Percentiles rank a stretch among this genome's conserved stretches.
Conservation (phyloP, 2,797 vertebrate genomes). For the Lacerta viridis region DNA sequence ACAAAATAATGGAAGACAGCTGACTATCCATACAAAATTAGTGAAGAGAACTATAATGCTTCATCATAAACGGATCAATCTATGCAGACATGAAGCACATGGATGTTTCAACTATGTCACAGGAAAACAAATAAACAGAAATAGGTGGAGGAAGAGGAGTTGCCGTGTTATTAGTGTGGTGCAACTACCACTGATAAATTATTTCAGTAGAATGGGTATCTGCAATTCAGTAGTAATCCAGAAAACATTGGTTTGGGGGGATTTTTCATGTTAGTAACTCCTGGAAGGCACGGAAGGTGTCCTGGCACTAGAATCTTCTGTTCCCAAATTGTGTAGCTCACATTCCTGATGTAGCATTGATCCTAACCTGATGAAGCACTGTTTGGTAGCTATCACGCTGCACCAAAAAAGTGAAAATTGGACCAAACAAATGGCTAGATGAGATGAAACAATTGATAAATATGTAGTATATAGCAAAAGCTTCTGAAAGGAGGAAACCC, state of each 20-base stretch:
- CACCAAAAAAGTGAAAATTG: neutral
- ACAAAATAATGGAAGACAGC: neutral
- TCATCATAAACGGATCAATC: constrained; percentile 10
- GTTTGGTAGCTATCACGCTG: neutral
- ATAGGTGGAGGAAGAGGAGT: constrained; percentile 13
- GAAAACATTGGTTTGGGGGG: neutral
- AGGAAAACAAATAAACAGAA: neutral
- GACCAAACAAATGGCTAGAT: neutral
- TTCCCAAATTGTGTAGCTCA: neutral
- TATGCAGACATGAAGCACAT: constrained; percentile 20
- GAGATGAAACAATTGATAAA: neutral
- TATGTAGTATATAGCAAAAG: neutral
- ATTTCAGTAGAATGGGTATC: neutral
- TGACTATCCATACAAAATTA: neutral
- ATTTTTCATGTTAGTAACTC: neutral
- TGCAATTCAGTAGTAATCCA: neutral
- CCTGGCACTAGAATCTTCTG: neutral
- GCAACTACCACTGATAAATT: neutral
- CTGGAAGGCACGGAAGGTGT: neutral
- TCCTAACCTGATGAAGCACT: neutral
- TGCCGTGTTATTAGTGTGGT: neutral
- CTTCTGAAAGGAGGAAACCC: constrained; percentile 19
- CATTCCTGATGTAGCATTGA: neutral
- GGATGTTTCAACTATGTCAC: neutral
- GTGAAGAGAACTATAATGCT: constrained; percentile 15